These are phyloP conservation scores for Colinus virginianus DNA, from an alignment of 2,113 vertebrate genomes.

Conservation along the genomic window DNA sequence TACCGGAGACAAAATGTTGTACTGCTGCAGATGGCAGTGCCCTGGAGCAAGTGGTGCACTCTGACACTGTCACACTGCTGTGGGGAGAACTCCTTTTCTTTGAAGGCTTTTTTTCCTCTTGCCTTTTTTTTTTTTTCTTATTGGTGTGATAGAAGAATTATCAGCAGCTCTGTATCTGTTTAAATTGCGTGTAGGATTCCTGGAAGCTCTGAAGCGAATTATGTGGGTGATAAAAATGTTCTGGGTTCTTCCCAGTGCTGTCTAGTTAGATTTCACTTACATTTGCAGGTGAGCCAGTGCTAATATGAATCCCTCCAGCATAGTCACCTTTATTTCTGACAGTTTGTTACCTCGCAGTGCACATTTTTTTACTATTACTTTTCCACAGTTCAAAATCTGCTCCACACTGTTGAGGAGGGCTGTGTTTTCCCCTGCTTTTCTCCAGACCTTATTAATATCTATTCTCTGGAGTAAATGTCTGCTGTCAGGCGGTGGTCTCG, in stretches of 20 bases:
- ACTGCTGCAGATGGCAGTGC: constrained; percentile 81
- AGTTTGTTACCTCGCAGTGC: neutral
- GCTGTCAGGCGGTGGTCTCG: constrained; percentile 62
- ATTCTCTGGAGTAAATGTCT: constrained; percentile 30
- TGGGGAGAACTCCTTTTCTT: constrained; percentile 10
- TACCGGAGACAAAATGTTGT: constrained; percentile 78
- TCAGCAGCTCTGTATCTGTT: neutral
- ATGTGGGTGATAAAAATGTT: neutral
- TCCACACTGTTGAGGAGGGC: neutral
- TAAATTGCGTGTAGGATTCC: neutral
- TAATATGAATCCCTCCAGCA: neutral
- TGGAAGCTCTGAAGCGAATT: neutral
- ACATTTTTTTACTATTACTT: neutral
- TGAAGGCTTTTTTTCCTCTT: neutral
- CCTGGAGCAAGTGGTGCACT: constrained; percentile 76
- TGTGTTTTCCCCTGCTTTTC: neutral
- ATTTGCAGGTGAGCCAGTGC: neutral
- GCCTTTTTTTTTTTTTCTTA: neutral
- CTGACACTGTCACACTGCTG: constrained; percentile 78
- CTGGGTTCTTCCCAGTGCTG: neutral
- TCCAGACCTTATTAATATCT: neutral
- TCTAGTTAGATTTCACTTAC: neutral
- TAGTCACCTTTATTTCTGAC: neutral
- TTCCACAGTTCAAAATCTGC: neutral
- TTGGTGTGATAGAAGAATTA: neutral